Base-by-base conservation (phyloP, 2,113 vertebrate genomes). In the Pleuronectes platessa region DNA sequence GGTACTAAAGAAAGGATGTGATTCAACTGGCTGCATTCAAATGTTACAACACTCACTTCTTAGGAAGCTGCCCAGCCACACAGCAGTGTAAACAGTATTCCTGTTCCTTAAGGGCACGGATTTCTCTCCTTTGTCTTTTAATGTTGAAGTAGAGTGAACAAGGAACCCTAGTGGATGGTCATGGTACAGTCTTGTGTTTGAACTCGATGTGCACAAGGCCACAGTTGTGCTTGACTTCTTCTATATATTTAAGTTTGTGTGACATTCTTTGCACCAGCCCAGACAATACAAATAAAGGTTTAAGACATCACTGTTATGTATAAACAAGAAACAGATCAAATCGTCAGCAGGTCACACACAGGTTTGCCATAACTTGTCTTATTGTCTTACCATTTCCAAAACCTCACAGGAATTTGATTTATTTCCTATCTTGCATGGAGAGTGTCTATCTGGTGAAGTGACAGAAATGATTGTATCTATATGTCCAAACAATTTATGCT, bases 331-430 rank as follows among this genome's bases (percentile, higher is more conserved):
- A 42, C 40, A 42, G 40, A 42, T 42, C 3, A 18, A 8, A 72
- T 23, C 35, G 40, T 74, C 60, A 68, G 55, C 56, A 71, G 26
- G 27, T 85, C 47, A 55, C 31, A 47, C 12, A 49, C 14, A 21
- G 47, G 17, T 58, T 51, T 49, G 63, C 47, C 26, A 59, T 7
- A 27, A 66, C 40, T 68, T 56, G 42, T 3, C 27, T 54, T 54
- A 31, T n/a, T n/a, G n/a, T n/a, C n/a, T n/a, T n/a, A 31, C 0
- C 3, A 40, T 47, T 76, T 67, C n/a, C 5, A 47, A 59, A 76
- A 61, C 23, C 15, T 11, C 4, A 58, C 6, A 26, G 7, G 54
- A n/a, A 21, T 60, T 42, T 53, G 0, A 47, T 20, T 66, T 23
- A 8, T 12, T 67, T 61, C 8, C 40, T 66, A 3, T 6, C 3